These are phyloP conservation scores for Trachelipus rathkii DNA, from an alignment of 1,140 invertebrate genomes.

Conservation along the genomic window DNA sequence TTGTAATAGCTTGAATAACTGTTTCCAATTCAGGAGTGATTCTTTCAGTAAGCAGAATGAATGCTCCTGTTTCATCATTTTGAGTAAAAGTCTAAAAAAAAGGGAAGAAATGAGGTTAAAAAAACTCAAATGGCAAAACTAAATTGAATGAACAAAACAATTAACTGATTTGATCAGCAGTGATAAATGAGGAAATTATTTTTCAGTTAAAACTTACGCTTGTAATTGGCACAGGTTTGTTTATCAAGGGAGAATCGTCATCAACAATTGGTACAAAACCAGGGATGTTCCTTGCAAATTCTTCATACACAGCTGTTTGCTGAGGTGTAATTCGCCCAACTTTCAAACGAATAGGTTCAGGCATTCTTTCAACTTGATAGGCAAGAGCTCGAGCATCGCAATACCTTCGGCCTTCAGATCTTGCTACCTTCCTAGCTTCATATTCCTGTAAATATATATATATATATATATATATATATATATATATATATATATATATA, in stretches of 20 bases:
- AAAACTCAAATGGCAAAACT: too few relatives aligned
- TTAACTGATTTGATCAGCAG: too few relatives aligned
- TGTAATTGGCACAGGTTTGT: constrained; percentile 36
- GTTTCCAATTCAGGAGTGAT: constrained; percentile 47
- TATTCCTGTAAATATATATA: constrained; percentile 61
- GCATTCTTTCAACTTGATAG: constrained; percentile 90
- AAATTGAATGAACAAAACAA: too few relatives aligned
- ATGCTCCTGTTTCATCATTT: constrained; percentile 37
- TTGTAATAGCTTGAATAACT: constrained; percentile 43
- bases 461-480: too few relatives aligned
- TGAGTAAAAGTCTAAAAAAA: constrained; percentile 27
- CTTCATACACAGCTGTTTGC: constrained; percentile 93
- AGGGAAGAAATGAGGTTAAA: too few relatives aligned
- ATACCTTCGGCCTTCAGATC: constrained; percentile 66
- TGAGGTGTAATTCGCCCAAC: constrained; percentile 75
- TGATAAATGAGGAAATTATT: too few relatives aligned
- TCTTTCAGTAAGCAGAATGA: constrained; percentile 42
- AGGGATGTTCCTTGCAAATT: constrained; percentile 92
- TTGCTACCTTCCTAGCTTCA: constrained; percentile 59
- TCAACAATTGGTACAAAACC: constrained; percentile 83
- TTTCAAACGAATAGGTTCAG: constrained; percentile 85
- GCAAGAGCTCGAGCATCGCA: constrained; percentile 81
- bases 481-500: too few relatives aligned
- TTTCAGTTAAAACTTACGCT: constrained; percentile 31
- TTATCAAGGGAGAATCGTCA: constrained; percentile 63